A percentile compares a stretch with the other conserved stretches of the same genome.
These are phyloP conservation scores for Clarias fuscus DNA, from an alignment of 2,797 vertebrate species.

Conservation along the genomic window DNA sequence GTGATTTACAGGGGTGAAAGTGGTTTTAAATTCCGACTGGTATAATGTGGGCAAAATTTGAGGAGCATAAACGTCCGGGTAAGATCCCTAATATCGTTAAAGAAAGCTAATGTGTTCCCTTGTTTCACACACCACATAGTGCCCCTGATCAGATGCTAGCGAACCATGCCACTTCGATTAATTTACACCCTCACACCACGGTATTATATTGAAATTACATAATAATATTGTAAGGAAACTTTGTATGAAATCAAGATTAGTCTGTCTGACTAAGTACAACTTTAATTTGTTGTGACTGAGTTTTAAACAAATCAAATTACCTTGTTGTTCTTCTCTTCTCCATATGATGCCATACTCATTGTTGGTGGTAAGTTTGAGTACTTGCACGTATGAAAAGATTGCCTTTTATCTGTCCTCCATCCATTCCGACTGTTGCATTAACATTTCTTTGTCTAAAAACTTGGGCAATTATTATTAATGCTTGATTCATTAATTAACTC, in stretches of 20 bases:
- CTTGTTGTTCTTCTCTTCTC: conserved; percentile 80
- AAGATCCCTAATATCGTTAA: too few species aligned
- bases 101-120: too few species aligned
- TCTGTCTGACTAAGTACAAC: not conserved
- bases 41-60: too few species aligned
- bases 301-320: conserved; percentile 21
- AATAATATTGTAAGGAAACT: not conserved
- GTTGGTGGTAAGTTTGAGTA: conserved; percentile 96
- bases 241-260: not conserved
- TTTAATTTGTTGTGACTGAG: not conserved
- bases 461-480: not conserved
- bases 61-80: too few species aligned
- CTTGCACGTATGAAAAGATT: conserved; percentile 94
- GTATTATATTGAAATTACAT: not conserved
- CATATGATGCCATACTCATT: conserved; percentile 94
- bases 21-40: too few species aligned
- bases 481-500: not conserved
- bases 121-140: too few species aligned
- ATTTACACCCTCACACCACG: not conserved
- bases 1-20: too few species aligned
- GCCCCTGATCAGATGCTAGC: too few species aligned
- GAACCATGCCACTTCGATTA: not conserved
- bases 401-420: conserved; percentile 83
- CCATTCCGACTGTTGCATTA: conserved; percentile 80
- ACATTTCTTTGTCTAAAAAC: conserved; percentile 66